These are phyloP conservation scores for Rhabdomys pumilio DNA, from an alignment of 2,797 vertebrate species.

Conservation along the genomic window DNA sequence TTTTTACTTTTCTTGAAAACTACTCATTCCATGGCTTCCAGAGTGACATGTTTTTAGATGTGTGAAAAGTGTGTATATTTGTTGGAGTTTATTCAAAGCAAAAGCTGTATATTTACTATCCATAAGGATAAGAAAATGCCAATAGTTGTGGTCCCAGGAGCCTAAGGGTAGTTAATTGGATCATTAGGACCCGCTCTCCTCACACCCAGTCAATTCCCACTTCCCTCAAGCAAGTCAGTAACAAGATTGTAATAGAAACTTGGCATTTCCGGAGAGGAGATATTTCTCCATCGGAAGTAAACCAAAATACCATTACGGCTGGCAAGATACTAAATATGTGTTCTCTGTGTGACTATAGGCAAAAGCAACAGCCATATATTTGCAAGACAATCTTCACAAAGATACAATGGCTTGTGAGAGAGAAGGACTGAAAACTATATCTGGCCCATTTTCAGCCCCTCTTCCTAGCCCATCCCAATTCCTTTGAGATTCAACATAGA, in stretches of 20 bases:
- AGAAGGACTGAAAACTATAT: no score
- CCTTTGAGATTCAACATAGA: background rate
- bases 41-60: background rate
- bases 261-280: background rate
- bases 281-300: background rate
- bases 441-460: accelerated
- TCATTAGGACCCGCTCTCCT: background rate
- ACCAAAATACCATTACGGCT: background rate
- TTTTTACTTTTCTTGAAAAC: background rate
- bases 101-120: background rate
- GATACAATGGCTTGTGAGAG: background rate
- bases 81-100: background rate
- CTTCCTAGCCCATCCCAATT: background rate
- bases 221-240: conserved; percentile 10
- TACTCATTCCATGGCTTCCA: background rate
- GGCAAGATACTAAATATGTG: background rate
- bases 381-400: background rate
- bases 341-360: background rate
- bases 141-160: background rate
- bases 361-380: background rate
- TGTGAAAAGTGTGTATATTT: background rate
- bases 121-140: background rate
- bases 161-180: background rate
- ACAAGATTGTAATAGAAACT: conserved; percentile 22
- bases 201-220: background rate